A percentile compares a stretch with the other conserved stretches of the same genome.
Conservation (phyloP, 2,888 invertebrate genomes). For the Trimorus sp. region DNA sequence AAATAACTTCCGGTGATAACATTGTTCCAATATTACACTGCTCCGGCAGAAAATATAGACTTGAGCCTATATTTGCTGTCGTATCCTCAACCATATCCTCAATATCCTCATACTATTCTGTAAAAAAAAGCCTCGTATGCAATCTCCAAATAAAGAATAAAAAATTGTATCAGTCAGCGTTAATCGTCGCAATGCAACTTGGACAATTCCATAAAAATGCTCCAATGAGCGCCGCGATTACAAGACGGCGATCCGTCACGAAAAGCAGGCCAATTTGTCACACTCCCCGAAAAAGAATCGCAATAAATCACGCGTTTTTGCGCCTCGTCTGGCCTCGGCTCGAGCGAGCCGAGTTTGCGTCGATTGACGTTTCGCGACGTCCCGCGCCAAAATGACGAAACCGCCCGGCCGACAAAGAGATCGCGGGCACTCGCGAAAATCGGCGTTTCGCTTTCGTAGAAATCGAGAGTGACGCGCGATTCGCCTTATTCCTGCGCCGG, state of each 20-base stretch:
- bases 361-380: slow-evolving; percentile 55
- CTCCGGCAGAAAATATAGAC: too few relatives aligned
- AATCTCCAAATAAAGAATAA: too few relatives aligned
- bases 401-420: slow-evolving; percentile 47
- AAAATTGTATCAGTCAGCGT: too few relatives aligned
- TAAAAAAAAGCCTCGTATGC: too few relatives aligned
- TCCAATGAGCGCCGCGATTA: slow-evolving; percentile 43
- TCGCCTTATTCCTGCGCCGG: slow-evolving; percentile 71
- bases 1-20: too few relatives aligned
- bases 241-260: slow-evolving; percentile 41
- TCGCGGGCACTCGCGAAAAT: slow-evolving; percentile 51
- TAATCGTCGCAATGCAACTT: background rate
- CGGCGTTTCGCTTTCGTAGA: slow-evolving; percentile 65
- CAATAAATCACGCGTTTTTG: slow-evolving; percentile 62
- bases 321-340: background rate
- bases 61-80: too few relatives aligned
- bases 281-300: slow-evolving; percentile 43
- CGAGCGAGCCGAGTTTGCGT: background rate
- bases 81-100: too few relatives aligned
- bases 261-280: slow-evolving; percentile 56
- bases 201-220: too few relatives aligned
- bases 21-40: too few relatives aligned
- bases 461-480: slow-evolving; percentile 66
- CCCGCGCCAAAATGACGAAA: slow-evolving; percentile 40
- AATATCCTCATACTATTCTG: too few relatives aligned